Evolutionary conservation across 2,113 vertebrate genomes (phyloP).

Genomic region (Ibidorhyncha struthersii): DNA sequence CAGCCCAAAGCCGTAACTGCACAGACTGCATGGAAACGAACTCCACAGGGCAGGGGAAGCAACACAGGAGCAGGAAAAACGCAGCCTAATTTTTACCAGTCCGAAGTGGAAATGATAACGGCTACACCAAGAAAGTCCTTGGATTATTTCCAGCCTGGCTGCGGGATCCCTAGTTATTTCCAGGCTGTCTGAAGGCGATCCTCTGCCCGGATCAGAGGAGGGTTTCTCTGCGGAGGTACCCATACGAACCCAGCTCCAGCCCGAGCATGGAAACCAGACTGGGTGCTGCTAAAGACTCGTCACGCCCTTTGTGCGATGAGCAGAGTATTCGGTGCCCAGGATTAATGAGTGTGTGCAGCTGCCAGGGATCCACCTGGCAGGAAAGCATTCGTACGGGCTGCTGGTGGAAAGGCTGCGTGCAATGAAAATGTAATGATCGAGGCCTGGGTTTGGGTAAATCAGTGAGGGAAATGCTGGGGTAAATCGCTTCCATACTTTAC

Average conservation of each 20-base stretch:
- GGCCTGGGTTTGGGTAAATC: neutral
- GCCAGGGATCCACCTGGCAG: neutral
- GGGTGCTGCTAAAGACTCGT: neutral
- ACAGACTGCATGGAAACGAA: neutral
- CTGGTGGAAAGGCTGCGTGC: neutral
- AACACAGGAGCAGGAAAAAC: neutral
- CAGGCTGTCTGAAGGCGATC: neutral
- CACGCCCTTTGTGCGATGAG: neutral
- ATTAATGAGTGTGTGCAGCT: neutral
- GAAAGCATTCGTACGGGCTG: neutral
- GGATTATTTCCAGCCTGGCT: constrained; percentile 3
- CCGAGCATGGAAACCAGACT: neutral
- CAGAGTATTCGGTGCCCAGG: neutral
- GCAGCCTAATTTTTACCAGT: neutral
- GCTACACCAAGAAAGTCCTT: neutral
- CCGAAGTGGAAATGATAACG: neutral
- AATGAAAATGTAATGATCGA: neutral
- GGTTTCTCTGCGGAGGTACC: neutral
- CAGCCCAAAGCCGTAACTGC: neutral
- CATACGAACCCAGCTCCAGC: neutral
- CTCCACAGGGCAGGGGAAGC: neutral
- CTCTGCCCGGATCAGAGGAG: neutral
- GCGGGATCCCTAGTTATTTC: neutral
- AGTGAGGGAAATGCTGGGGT: neutral
- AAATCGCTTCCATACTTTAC: accelerated